phyloP scores from a whole-genome alignment of 2,797 vertebrate genomes.

The Ambastaia sidthimunki region DNA sequence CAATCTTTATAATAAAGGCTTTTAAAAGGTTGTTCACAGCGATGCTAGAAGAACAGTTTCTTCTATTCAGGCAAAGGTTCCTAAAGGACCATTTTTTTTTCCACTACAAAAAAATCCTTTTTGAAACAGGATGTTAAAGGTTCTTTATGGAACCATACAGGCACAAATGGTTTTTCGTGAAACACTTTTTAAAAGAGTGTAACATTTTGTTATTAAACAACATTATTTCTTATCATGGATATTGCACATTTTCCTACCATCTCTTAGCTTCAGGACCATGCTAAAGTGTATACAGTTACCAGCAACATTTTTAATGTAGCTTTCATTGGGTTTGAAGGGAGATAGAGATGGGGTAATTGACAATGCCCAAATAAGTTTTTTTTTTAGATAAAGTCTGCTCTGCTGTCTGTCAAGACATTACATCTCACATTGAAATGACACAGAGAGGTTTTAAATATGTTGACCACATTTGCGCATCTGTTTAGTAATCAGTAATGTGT shows the following conservation, averaged over 20 bases:
- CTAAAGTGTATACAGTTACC: background rate
- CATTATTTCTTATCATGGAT: background rate
- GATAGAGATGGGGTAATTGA: background rate
- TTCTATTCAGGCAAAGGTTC: no score
- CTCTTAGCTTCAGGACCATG: no score
- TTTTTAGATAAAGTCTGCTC: background rate
- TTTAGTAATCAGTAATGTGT: slow-evolving; percentile 51
- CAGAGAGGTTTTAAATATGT: slow-evolving; percentile 50
- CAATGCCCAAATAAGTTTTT: background rate
- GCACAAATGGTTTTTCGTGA: no score
- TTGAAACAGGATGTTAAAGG: no score
- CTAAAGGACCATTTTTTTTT: no score
- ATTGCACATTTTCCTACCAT: background rate
- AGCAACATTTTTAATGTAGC: background rate
- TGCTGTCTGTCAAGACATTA: background rate
- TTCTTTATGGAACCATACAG: no score
- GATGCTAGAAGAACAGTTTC: no score
- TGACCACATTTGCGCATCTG: slow-evolving; percentile 40
- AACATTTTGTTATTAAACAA: background rate
- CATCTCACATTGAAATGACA: slow-evolving; percentile 28
- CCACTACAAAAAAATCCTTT: no score
- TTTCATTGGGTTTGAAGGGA: background rate
- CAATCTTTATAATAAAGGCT: no score
- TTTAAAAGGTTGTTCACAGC: no score
- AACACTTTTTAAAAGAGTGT: no score